Evolutionary conservation across 2,888 invertebrate species (phyloP).

Genomic region (Cheilosia grossa): DNA sequence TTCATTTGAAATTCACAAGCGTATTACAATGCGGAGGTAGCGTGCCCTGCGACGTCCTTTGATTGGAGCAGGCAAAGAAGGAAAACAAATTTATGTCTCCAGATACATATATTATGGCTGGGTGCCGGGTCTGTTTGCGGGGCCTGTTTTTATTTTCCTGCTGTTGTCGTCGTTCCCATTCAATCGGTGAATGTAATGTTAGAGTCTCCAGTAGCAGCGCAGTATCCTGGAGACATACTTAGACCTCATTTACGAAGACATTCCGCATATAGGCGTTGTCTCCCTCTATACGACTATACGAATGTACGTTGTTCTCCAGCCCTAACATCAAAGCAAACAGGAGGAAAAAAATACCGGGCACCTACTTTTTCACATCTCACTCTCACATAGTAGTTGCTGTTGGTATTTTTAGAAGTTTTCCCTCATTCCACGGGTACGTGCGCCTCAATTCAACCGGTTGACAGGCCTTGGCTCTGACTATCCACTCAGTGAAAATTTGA

Average conservation of each 20-base stretch:
- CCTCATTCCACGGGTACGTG: background rate
- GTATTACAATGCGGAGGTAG: slow-evolving; percentile 49
- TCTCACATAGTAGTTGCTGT: background rate
- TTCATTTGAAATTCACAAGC: slow-evolving; percentile 62
- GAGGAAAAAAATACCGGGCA: background rate
- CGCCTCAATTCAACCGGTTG: slow-evolving; percentile 37
- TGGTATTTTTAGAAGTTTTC: slow-evolving; percentile 1
- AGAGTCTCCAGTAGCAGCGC: slow-evolving; percentile 12
- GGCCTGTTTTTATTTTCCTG: background rate
- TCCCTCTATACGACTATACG: background rate
- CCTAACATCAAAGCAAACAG: slow-evolving; percentile 31
- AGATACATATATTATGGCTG: slow-evolving; percentile 31
- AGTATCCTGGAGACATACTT: slow-evolving; percentile 30
- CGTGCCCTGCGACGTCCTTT: slow-evolving; percentile 33
- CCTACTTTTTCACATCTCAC: slow-evolving; percentile 4
- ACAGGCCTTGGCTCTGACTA: slow-evolving; percentile 23
- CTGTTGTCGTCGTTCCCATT: slow-evolving; percentile 17
- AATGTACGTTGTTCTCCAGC: background rate
- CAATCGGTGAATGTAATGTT: slow-evolving; percentile 28
- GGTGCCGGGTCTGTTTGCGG: background rate
- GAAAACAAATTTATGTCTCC: slow-evolving; percentile 5
- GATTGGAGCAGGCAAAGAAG: slow-evolving; percentile 14
- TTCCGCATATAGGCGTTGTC: background rate
- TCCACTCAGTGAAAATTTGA: slow-evolving; percentile 42
- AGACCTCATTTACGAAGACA: slow-evolving; percentile 30